phyloP scores from a whole-genome alignment of 2,888 invertebrate species.

The Eupithecia subfuscata region DNA sequence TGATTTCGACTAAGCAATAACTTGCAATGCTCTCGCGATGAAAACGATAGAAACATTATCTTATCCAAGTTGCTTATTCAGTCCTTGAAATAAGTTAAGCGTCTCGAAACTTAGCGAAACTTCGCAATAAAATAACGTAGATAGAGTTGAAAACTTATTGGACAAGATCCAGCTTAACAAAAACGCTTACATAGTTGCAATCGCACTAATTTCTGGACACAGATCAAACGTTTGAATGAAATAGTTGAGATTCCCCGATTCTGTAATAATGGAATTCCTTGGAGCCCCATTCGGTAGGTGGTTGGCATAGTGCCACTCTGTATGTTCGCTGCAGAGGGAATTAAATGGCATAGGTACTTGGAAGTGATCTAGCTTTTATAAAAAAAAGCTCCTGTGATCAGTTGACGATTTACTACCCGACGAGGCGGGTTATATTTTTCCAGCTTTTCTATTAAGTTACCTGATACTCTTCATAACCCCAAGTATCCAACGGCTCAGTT shows the following conservation, averaged over 20 bases:
- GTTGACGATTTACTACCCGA: neutral
- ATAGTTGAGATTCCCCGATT: conserved; percentile 54
- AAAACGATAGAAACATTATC: neutral
- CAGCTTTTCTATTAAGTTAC: neutral
- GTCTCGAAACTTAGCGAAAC: conserved; percentile 6
- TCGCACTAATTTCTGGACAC: conserved; percentile 30
- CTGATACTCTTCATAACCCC: neutral
- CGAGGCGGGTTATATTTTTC: neutral
- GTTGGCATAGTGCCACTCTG: conserved; percentile 33
- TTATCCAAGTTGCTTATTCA: neutral
- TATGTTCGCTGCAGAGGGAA: conserved; percentile 28
- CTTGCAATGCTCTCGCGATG: neutral
- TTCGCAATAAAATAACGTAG: neutral
- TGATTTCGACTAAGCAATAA: neutral
- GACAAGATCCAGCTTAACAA: neutral
- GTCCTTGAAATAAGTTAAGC: neutral
- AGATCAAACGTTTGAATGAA: conserved; percentile 53
- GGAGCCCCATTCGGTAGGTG: conserved; percentile 22
- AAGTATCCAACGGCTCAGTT: too few relatives aligned
- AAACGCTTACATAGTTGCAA: conserved; percentile 14
- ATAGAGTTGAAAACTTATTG: conserved; percentile 8
- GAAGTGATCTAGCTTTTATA: conserved; percentile 6
- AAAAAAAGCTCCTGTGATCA: neutral
- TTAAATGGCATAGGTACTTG: conserved; percentile 21
- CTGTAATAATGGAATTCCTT: conserved; percentile 72